Base-by-base conservation (phyloP, 2,113 vertebrate species). In the Xenopus laevis region DNA sequence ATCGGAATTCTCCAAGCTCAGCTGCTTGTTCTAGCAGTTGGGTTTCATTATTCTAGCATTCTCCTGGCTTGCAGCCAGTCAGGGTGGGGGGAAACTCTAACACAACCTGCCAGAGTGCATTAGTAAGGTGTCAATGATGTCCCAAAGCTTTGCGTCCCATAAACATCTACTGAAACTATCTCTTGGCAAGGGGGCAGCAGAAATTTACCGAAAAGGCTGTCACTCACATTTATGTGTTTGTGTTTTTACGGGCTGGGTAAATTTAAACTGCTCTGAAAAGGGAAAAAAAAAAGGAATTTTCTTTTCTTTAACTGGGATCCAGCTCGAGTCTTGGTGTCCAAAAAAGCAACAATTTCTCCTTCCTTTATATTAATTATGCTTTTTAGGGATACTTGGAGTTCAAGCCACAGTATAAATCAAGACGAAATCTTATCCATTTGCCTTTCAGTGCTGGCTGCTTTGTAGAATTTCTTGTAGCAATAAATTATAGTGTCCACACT, bases 101-200 rank as follows among this genome's bases (percentile, higher is more conserved):
- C 44, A 68, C 52, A 66, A 76, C 65, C 66, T 76, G 66, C 73
- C 73, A 76, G 59, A 76, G 73, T 76, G 73, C 73, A 76, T 76
- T 76, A 76, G 73, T n/a, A 20, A 59, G 73, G 73, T 76, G 73
- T 76, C 73, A 63, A 62, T 76, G 73, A 76, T 76, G 73, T 50
- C 73, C 66, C 27, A 45, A 53, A 62, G 66, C 73, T 76, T 44
- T 27, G 46, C 20, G 73, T 40, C 65, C 66, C 17, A 69, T 69
- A 76, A 76, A 76, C 66, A 68, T 76, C 46, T 13, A 76, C 59
- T 69, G 59, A 76, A 76, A 76, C 69, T 76, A 68, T 76, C 66
- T 76, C 66, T 76, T 76, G 73, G 73, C 73, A 76, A 47, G 46
- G 68, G 58, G 13, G 58, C n/a, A 21, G 46, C 45, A 21, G n/a